Percentiles rank a stretch among this genome's conserved stretches.
These are phyloP conservation scores for Tiliacea citrago DNA, from an alignment of 2,888 invertebrate genomes.

Conservation along the genomic window DNA sequence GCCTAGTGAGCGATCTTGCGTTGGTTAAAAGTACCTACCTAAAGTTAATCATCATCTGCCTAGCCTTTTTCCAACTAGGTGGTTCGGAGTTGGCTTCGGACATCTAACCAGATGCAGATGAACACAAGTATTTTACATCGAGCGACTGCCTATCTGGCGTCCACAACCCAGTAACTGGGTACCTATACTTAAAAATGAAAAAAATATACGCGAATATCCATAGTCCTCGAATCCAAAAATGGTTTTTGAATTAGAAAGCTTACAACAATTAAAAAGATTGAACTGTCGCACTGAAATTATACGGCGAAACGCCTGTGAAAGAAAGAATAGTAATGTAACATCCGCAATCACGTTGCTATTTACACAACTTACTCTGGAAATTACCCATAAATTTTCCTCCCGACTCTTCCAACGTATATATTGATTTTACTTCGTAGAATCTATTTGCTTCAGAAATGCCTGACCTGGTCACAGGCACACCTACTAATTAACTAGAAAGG, in stretches of 20 bases:
- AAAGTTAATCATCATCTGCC: background rate
- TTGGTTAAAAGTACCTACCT: background rate
- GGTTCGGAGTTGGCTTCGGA: background rate
- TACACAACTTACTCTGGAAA: slow-evolving; percentile 14
- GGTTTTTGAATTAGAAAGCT: background rate
- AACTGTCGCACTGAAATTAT: background rate
- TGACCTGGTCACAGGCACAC: background rate
- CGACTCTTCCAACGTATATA: slow-evolving; percentile 10
- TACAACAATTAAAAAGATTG: background rate
- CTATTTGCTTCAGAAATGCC: background rate
- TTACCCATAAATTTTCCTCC: slow-evolving; percentile 6
- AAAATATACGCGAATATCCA: background rate
- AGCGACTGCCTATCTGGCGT: background rate
- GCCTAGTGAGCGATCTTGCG: background rate
- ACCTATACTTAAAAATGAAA: background rate
- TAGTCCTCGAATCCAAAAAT: too few relatives aligned
- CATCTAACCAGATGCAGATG: background rate
- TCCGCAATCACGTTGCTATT: slow-evolving; percentile 36
- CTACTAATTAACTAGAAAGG: slow-evolving; percentile 12
- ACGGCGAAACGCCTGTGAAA: slow-evolving; percentile 29
- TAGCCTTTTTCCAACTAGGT: background rate
- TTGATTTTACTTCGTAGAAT: slow-evolving; percentile 46
- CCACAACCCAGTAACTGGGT: background rate
- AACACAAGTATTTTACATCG: background rate
- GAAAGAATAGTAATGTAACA: slow-evolving; percentile 26